Percentiles rank a stretch among this genome's conserved stretches.
These are phyloP conservation scores for Apostichopus leukothele DNA, from an alignment of 53 echinoderm and acorn worm genomes.

Conservation along the genomic window DNA sequence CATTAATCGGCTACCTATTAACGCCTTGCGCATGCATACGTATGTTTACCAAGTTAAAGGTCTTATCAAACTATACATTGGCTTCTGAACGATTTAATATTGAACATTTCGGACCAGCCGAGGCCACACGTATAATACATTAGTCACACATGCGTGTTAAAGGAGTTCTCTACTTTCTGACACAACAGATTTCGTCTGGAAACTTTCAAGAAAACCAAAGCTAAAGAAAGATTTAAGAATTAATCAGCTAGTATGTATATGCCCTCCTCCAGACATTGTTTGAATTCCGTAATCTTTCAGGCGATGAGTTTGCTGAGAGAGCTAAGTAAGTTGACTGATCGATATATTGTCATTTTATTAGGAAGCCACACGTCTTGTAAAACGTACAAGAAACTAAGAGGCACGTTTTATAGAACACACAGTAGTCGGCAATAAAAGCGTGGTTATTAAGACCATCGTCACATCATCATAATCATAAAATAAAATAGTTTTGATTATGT, in stretches of 20 bases:
- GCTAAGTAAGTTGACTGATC: not conserved
- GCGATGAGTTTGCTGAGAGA: not conserved
- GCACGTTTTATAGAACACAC: too few relatives aligned
- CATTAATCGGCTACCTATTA: too few relatives aligned
- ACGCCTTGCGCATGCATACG: too few relatives aligned
- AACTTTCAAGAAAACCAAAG: not conserved
- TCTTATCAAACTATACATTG: too few relatives aligned
- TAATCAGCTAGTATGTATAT: not conserved
- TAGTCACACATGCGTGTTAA: not conserved
- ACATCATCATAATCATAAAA: not conserved
- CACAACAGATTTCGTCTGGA: not conserved
- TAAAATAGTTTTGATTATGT: slow-evolving; percentile 17
- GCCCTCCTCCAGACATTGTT: not conserved
- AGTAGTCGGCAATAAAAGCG: too few relatives aligned
- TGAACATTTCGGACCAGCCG: too few relatives aligned
- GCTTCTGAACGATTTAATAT: too few relatives aligned
- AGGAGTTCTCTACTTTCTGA: too few relatives aligned
- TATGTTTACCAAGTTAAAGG: too few relatives aligned
- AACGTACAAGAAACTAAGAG: not conserved
- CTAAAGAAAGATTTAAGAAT: not conserved
- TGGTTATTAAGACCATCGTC: too few relatives aligned
- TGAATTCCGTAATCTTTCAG: not conserved
- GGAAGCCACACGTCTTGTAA: not conserved
- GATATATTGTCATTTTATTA: not conserved
- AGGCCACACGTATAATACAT: not conserved